phyloP scores from a whole-genome alignment of 2,888 invertebrate species.

The Epinotia nisella region DNA sequence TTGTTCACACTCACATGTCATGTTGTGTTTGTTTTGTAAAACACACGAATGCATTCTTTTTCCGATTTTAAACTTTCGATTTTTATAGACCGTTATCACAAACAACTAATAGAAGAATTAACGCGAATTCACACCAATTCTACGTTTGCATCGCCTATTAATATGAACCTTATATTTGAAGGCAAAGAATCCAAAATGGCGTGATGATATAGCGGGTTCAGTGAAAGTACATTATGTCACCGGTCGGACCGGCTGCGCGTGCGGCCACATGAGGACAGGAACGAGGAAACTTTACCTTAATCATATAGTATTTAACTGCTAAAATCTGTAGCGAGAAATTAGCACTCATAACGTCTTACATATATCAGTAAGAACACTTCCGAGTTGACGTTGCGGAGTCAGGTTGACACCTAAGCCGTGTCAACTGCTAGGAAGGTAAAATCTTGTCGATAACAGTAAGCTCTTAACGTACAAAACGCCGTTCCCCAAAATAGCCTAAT shows the following conservation, averaged over 20 bases:
- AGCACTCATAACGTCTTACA: constrained; percentile 1
- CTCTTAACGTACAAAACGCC: too few species aligned
- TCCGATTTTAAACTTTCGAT: neutral
- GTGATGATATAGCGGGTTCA: constrained; percentile 43
- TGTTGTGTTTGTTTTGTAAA: neutral
- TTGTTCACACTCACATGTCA: neutral
- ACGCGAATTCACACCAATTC: constrained; percentile 11
- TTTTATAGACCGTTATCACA: constrained; percentile 7
- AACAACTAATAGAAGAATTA: constrained; percentile 11
- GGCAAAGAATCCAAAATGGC: constrained; percentile 22
- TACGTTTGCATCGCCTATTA: neutral
- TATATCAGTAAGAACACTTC: neutral
- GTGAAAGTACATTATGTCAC: constrained; percentile 76
- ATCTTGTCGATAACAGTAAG: too few species aligned
- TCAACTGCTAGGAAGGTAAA: too few species aligned
- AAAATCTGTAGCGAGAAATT: neutral
- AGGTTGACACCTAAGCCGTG: too few species aligned
- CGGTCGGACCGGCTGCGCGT: constrained; percentile 51
- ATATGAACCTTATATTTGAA: neutral
- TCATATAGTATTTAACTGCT: constrained; percentile 27
- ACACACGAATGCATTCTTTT: neutral
- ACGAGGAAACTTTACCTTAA: constrained; percentile 39
- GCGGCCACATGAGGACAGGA: constrained; percentile 30
- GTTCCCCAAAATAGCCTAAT: neutral
- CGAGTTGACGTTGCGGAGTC: too few species aligned